Evolutionary conservation across 2,888 invertebrate genomes (phyloP), one percentile per base, ranked within the genome.

Genomic region (Drosophila neotestacea): DNA sequence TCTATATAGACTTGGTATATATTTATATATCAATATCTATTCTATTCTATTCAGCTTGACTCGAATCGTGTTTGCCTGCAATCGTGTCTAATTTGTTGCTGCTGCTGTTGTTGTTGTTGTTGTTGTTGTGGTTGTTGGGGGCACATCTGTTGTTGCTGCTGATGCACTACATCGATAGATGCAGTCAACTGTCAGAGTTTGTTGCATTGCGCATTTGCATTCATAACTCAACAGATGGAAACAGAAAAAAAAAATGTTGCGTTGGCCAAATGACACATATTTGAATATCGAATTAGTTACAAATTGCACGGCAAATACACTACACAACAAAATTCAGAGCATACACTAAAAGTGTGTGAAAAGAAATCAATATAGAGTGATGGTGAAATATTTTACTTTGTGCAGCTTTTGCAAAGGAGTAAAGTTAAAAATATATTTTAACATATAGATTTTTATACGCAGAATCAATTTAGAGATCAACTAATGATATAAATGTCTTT

Each of bases 101-200:
- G 66, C 39, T 84, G 67, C 52, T 62, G 38, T 68, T 62, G 65
- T 41, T 80, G 64, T 54, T 62, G 65, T 41, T 80, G 64, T 54
- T 64, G 63, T 30, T 67, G 59, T 16, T 65, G 66, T 30, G 59
- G 79, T 64, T 69, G 72, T 52, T 50, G 59, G 61, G 58, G 60
- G 62, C 85, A 81, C 81, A 68, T 77, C 67, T 78, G 79, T 74
- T 64, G 83, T 60, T 74, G 85, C 67, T 70, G 85, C 70, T 81
- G 84, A 84, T 84, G 84, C 84, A 84, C 84, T 89, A 84, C 88
- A 84, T 84, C 84, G 84, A 89, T 89, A 79, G 85, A 66, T 63
- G 70, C 55, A 50, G 61, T 32, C 63, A 78, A 78, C 75, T 76
- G 79, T 75, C 87, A 70, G 72, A 46, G 72, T 66, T 11, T 34